phyloP scores from a whole-genome alignment of 2,113 vertebrate species.

The Halcyon malimbica region DNA sequence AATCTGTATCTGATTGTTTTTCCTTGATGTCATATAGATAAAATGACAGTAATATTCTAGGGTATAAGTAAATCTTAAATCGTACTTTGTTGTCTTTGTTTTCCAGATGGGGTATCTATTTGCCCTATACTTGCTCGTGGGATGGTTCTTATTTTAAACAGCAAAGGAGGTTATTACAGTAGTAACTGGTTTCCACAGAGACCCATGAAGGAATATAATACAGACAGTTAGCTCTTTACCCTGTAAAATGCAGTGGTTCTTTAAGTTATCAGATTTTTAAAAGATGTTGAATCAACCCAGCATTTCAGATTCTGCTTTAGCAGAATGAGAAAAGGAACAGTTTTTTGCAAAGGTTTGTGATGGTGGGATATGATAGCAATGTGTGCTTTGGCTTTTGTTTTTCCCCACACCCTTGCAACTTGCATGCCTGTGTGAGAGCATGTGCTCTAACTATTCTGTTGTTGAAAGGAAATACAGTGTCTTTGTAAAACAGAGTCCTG shows the following conservation, averaged over 20 bases:
- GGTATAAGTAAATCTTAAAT: background rate
- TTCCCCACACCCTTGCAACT: background rate
- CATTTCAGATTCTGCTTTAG: conserved; percentile 77
- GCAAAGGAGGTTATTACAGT: background rate
- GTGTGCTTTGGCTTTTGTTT: background rate
- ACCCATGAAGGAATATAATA: background rate
- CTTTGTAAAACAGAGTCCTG: background rate
- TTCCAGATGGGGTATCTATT: background rate
- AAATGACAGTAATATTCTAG: background rate
- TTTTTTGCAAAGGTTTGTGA: conserved; percentile 78
- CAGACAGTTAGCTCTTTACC: background rate
- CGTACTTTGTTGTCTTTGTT: background rate
- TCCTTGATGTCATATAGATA: background rate
- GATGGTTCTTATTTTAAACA: background rate
- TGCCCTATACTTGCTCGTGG: background rate
- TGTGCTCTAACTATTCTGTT: background rate
- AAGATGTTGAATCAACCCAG: conserved; percentile 69
- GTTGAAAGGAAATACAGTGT: background rate
- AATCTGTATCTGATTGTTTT: background rate
- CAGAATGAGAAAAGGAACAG: conserved; percentile 75
- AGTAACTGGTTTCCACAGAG: background rate
- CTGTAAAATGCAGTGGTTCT: background rate
- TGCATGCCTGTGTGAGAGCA: background rate
- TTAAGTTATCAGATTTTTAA: background rate
- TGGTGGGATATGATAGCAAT: background rate